Conservation (phyloP, 2,888 invertebrate genomes). For the Chydorus sphaericus region DNA sequence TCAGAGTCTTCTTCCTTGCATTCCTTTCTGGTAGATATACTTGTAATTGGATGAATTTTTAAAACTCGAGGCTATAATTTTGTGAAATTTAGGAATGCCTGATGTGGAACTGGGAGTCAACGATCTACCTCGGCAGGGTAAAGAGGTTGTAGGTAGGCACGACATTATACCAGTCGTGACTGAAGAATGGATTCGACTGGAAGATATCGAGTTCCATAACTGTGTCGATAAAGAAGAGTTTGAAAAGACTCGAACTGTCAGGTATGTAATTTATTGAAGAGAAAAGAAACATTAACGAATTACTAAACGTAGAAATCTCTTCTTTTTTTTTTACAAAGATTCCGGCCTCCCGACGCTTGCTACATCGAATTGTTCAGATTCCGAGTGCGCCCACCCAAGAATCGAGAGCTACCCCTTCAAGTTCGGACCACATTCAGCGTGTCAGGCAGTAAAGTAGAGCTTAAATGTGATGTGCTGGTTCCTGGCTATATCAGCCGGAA, state of each 20-base stretch:
- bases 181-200: constrained; percentile 97
- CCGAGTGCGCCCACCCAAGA: constrained; percentile 84
- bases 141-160: constrained; percentile 94
- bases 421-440: constrained; percentile 79
- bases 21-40: constrained; percentile 64
- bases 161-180: constrained; percentile 98
- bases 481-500: constrained; percentile 93
- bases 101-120: constrained; percentile 93
- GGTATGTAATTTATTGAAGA: no score
- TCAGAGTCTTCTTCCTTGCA: constrained; percentile 86
- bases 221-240: constrained; percentile 86
- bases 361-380: constrained; percentile 94
- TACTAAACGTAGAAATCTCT: neutral
- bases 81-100: constrained; percentile 56
- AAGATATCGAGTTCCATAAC: constrained; percentile 84
- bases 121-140: constrained; percentile 93
- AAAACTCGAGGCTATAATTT: neutral
- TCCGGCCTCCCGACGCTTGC: constrained; percentile 93
- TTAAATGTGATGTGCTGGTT: constrained; percentile 86
- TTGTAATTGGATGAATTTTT: neutral
- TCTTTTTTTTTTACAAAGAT: constrained; percentile 38
- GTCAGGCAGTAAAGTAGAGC: constrained; percentile 78
- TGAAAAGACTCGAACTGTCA: constrained; percentile 65
- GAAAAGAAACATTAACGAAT: neutral
- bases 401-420: constrained; percentile 91